phyloP scores from a whole-genome alignment of 2,797 vertebrate species.

The Sorex maritimensis region DNA sequence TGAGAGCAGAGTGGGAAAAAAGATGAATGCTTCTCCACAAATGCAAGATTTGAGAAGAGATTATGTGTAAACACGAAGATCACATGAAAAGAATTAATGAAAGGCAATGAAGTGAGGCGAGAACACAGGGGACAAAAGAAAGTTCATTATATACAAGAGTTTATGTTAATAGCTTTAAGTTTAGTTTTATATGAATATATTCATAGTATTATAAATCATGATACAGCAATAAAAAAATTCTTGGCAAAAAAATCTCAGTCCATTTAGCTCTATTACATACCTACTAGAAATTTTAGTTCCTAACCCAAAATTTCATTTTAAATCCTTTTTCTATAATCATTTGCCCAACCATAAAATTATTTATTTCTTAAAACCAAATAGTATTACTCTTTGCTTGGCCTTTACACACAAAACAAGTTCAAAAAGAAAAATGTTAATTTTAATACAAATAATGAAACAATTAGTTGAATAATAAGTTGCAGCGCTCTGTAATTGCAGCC shows the following conservation, averaged over 20 bases:
- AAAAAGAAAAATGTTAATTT: not conserved
- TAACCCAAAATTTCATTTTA: not conserved
- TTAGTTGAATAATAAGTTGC: not conserved
- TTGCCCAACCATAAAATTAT: not conserved
- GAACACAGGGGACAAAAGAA: not conserved
- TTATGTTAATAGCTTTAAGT: not conserved
- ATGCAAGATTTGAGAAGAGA: not conserved
- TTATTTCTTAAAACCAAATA: conserved; percentile 1
- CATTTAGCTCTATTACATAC: not conserved
- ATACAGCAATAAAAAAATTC: no score
- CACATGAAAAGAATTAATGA: not conserved
- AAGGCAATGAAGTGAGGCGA: conserved; percentile 17
- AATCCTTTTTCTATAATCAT: not conserved
- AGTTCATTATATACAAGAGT: not conserved
- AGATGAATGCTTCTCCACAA: not conserved
- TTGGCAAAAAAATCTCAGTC: no score
- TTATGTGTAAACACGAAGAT: not conserved
- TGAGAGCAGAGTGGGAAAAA: not conserved
- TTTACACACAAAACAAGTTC: not conserved
- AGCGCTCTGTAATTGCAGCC: not conserved
- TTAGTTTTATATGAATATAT: conserved; percentile 23
- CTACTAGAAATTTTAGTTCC: not conserved
- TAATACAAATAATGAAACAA: not conserved
- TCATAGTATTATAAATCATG: no score
- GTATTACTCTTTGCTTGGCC: not conserved